These are phyloP conservation scores for Pandemis heparana DNA, from an alignment of 2,888 invertebrate species.

Conservation along the genomic window DNA sequence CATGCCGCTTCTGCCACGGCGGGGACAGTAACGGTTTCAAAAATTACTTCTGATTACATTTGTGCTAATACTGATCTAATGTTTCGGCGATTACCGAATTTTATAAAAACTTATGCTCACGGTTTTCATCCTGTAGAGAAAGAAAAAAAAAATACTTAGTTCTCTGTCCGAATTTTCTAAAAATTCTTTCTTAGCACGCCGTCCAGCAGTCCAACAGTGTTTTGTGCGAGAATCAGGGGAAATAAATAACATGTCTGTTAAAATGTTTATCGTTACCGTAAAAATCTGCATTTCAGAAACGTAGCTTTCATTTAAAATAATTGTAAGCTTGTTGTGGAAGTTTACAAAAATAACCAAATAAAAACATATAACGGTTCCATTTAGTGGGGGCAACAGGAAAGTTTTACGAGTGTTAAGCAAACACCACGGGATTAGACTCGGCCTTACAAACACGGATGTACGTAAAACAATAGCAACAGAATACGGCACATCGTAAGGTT, in stretches of 20 bases:
- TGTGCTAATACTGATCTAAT: not conserved
- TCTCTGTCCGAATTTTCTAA: too few relatives aligned
- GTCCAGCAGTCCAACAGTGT: too few relatives aligned
- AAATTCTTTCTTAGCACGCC: too few relatives aligned
- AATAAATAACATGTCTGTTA: too few relatives aligned
- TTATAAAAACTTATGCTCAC: too few relatives aligned
- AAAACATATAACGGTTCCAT: conserved; percentile 21
- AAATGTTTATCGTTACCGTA: too few relatives aligned
- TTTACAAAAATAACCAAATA: not conserved
- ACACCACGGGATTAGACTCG: conserved; percentile 38
- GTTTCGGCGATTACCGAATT: too few relatives aligned
- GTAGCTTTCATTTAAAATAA: not conserved
- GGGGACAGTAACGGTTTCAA: conserved; percentile 18
- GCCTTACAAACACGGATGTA: conserved; percentile 27
- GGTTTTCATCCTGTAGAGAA: too few relatives aligned
- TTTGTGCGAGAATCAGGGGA: too few relatives aligned
- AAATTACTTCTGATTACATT: conserved; percentile 24
- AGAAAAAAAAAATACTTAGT: too few relatives aligned
- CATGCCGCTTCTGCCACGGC: not conserved
- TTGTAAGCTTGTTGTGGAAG: not conserved
- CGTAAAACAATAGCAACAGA: not conserved
- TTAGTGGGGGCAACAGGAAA: conserved; percentile 25
- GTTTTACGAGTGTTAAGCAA: conserved; percentile 41
- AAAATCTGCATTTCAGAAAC: too few relatives aligned
- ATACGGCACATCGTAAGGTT: not conserved